These are phyloP conservation scores for Macaria notata DNA, from an alignment of 2,888 invertebrate genomes.

Conservation along the genomic window DNA sequence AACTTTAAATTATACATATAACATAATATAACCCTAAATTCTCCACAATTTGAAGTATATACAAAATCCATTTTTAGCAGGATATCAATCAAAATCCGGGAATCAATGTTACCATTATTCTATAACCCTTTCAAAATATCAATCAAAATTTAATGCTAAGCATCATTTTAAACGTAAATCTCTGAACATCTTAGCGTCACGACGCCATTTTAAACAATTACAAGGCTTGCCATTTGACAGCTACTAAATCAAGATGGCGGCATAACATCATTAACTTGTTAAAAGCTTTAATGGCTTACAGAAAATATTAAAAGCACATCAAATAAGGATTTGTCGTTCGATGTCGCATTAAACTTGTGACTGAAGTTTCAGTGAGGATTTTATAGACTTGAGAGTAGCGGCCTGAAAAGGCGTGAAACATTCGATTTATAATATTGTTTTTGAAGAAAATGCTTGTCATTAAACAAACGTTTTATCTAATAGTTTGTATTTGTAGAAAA, in stretches of 20 bases:
- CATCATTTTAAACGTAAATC: slow-evolving; percentile 9
- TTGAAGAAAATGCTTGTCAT: too few species aligned
- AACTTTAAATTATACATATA: too few species aligned
- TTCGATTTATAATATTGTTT: too few species aligned
- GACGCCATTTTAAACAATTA: slow-evolving; percentile 23
- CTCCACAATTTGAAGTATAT: not conserved
- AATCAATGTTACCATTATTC: too few species aligned
- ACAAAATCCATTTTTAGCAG: not conserved
- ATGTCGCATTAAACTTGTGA: slow-evolving; percentile 43
- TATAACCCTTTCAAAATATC: not conserved
- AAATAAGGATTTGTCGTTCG: slow-evolving; percentile 56
- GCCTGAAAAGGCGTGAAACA: slow-evolving; percentile 3
- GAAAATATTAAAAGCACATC: slow-evolving; percentile 63
- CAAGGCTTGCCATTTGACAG: slow-evolving; percentile 18
- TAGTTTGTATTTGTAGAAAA: too few species aligned
- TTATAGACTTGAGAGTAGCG: slow-evolving; percentile 5
- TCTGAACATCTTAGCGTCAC: slow-evolving; percentile 13
- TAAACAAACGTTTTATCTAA: too few species aligned
- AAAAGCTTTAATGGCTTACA: slow-evolving; percentile 41
- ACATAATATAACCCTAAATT: too few species aligned
- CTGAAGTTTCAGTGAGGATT: slow-evolving; percentile 25
- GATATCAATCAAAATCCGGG: too few species aligned
- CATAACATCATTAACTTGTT: slow-evolving; percentile 50
- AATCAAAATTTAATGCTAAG: slow-evolving; percentile 12
- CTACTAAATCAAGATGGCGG: slow-evolving; percentile 52